Percentiles rank a stretch among this genome's conserved stretches.
These are phyloP conservation scores for Hipparchia semele DNA, from an alignment of 2,888 invertebrate species.

Conservation along the genomic window DNA sequence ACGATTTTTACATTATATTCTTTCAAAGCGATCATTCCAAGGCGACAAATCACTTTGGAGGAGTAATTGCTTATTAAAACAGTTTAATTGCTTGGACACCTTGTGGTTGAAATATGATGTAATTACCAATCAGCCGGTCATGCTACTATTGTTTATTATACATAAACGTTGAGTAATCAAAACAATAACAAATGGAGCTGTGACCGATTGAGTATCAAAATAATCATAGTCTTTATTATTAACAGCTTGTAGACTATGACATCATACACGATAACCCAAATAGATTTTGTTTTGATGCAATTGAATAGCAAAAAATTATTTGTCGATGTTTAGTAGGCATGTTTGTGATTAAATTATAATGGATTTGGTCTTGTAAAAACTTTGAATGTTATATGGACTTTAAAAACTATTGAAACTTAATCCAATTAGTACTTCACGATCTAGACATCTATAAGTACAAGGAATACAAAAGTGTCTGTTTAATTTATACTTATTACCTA, in stretches of 20 bases:
- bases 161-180: neutral
- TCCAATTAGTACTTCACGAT: neutral
- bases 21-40: neutral
- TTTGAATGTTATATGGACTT: neutral
- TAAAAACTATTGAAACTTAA: neutral
- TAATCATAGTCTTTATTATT: neutral
- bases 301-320: neutral
- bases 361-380: neutral
- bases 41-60: slow-evolving; percentile 7
- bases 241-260: slow-evolving; percentile 3
- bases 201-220: neutral
- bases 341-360: neutral
- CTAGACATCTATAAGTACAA: too few relatives aligned
- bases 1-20: neutral
- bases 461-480: neutral
- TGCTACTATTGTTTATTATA: slow-evolving; percentile 13
- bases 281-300: slow-evolving; percentile 11
- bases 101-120: slow-evolving; percentile 19
- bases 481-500: neutral
- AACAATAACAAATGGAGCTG: slow-evolving; percentile 16
- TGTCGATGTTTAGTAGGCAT: neutral
- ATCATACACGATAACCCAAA: neutral
- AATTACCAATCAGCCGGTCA: neutral
- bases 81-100: slow-evolving; percentile 2
- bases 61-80: slow-evolving; percentile 18